A percentile compares a stretch with the other conserved stretches of the same genome.
These are phyloP conservation scores for Brachionus manjavacas DNA, from an alignment of 1,140 invertebrate species.

Conservation along the genomic window DNA sequence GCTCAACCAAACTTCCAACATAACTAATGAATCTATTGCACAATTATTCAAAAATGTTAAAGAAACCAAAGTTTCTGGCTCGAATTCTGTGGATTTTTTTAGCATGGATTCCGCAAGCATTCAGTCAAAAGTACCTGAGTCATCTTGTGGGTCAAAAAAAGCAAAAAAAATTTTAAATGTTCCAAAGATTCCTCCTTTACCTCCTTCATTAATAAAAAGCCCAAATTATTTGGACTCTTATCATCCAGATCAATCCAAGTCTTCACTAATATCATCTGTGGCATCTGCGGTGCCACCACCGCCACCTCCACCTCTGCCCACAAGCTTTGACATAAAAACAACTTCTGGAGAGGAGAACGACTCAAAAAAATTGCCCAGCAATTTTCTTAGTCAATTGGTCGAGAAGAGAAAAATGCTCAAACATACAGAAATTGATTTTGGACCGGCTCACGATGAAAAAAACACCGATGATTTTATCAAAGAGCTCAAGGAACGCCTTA, in stretches of 20 bases:
- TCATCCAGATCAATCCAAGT: background rate
- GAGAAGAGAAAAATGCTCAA: background rate
- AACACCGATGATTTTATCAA: background rate
- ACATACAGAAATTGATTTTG: background rate
- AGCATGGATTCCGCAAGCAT: background rate
- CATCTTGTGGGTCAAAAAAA: background rate
- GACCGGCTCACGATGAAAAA: background rate
- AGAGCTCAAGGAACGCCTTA: background rate
- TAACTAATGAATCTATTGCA: background rate
- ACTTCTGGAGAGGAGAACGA: background rate
- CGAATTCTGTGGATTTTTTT: background rate
- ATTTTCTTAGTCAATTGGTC: background rate
- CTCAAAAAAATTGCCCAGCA: background rate
- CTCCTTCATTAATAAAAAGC: background rate
- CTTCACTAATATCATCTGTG: background rate
- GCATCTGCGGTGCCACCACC: background rate
- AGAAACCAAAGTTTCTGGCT: background rate
- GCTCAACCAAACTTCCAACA: background rate
- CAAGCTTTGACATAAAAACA: background rate
- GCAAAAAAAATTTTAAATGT: background rate
- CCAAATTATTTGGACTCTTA: background rate
- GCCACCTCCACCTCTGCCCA: background rate
- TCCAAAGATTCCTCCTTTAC: background rate
- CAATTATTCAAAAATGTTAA: background rate
- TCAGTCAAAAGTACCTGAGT: background rate